phyloP scores from a whole-genome alignment of 2,888 invertebrate species.

The Yponomeuta evonymella region DNA sequence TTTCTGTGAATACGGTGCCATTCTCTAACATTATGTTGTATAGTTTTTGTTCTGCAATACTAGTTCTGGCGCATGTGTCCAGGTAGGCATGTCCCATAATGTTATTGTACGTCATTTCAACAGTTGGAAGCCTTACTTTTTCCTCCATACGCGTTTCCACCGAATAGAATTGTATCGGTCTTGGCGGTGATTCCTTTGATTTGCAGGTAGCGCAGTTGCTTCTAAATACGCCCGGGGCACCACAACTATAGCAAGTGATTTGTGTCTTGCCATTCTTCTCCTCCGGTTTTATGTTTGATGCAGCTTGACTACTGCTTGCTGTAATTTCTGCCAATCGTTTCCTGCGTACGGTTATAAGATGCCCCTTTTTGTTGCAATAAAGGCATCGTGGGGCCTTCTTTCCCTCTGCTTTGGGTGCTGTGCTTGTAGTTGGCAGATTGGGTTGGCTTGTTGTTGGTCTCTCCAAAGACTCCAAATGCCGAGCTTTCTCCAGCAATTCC shows the following conservation, averaged over 20 bases:
- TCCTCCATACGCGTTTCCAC: not conserved
- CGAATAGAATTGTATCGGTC: not conserved
- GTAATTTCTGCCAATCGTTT: not conserved
- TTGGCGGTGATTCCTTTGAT: not conserved
- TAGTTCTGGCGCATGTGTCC: not conserved
- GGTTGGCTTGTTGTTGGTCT: no score
- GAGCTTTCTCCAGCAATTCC: no score
- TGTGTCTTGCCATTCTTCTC: not conserved
- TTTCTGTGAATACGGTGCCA: not conserved
- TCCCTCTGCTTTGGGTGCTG: not conserved
- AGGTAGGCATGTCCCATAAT: not conserved
- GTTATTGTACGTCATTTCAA: not conserved
- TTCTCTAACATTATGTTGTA: not conserved
- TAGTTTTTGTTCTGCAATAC: not conserved
- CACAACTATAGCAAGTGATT: not conserved
- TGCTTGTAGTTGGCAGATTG: no score
- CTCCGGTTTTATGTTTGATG: not conserved
- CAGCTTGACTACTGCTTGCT: not conserved
- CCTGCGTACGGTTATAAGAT: not conserved
- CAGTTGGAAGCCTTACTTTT: not conserved
- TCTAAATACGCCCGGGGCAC: not conserved
- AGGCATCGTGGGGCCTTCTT: not conserved
- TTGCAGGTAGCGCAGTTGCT: constrained; percentile 2
- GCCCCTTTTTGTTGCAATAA: not conserved
- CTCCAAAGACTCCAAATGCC: no score